phyloP scores from a whole-genome alignment of 2,113 vertebrate genomes.

The Gopherus flavomarginatus region DNA sequence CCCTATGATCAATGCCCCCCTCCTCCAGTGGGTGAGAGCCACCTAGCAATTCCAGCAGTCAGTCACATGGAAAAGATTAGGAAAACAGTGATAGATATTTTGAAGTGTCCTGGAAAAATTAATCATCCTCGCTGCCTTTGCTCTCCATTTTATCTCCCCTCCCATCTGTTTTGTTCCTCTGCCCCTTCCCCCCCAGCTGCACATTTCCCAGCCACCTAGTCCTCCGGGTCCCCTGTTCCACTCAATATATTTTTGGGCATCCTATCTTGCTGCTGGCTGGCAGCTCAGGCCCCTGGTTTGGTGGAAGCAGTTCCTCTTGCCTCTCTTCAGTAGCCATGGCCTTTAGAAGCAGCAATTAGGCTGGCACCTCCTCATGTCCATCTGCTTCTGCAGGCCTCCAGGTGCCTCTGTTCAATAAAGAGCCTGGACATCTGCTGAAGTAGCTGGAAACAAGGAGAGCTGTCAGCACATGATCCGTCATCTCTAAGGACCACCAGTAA shows the following conservation, averaged over 20 bases:
- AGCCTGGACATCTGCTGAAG: neutral
- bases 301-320: neutral
- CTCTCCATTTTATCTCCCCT: neutral
- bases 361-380: neutral
- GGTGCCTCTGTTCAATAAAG: neutral
- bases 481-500: neutral
- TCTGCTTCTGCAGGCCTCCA: neutral
- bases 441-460: neutral
- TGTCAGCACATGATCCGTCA: neutral
- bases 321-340: neutral
- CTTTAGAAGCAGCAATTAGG: neutral
- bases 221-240: neutral
- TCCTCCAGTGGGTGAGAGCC: neutral
- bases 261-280: neutral
- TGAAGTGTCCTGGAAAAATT: neutral
- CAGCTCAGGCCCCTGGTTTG: neutral
- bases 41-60: neutral
- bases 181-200: neutral
- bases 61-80: neutral
- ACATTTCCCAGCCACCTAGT: neutral
- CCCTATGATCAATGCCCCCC: neutral
- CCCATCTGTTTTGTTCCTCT: neutral
- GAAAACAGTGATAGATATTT: neutral
- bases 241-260: neutral
- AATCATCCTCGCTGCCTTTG: neutral